phyloP scores from a whole-genome alignment of 2,888 invertebrate species.

The Ophonus ardosiacus region DNA sequence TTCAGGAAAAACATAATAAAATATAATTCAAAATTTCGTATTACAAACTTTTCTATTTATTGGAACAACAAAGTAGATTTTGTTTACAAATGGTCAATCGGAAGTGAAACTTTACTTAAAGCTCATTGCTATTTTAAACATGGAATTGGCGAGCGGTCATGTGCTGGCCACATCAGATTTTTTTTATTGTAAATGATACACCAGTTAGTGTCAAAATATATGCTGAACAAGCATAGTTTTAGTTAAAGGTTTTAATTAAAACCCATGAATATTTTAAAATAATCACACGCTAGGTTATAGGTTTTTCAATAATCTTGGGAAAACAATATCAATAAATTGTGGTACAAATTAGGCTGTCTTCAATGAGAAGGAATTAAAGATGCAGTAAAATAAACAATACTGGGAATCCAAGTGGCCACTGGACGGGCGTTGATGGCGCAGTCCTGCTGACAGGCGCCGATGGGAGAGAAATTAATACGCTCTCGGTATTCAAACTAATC shows the following conservation, averaged over 20 bases:
- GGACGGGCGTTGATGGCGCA: neutral
- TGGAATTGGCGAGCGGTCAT: too few species aligned
- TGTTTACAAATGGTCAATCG: too few species aligned
- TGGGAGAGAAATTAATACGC: slow-evolving; percentile 14
- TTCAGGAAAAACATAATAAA: too few species aligned
- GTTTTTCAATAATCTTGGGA: slow-evolving; percentile 28
- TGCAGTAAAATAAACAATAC: slow-evolving; percentile 41
- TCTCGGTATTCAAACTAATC: slow-evolving; percentile 37
- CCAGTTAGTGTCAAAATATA: slow-evolving; percentile 13
- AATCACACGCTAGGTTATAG: slow-evolving; percentile 13
- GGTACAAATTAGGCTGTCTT: slow-evolving; percentile 44
- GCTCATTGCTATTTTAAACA: too few species aligned
- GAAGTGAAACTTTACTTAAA: too few species aligned
- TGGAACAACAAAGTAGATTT: too few species aligned
- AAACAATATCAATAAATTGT: slow-evolving; percentile 45
- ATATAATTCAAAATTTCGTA: too few species aligned
- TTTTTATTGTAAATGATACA: neutral
- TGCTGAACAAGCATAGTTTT: slow-evolving; percentile 14
- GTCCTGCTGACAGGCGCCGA: slow-evolving; percentile 22
- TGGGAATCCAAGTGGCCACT: neutral
- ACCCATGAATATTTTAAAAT: slow-evolving; percentile 37
- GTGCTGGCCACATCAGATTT: too few species aligned
- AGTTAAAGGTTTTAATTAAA: slow-evolving; percentile 39
- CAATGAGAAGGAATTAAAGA: slow-evolving; percentile 3
- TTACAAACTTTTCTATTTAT: too few species aligned